These are phyloP conservation scores for Paraplagusia blochii DNA, from an alignment of 2,113 vertebrate species.

Conservation along the genomic window DNA sequence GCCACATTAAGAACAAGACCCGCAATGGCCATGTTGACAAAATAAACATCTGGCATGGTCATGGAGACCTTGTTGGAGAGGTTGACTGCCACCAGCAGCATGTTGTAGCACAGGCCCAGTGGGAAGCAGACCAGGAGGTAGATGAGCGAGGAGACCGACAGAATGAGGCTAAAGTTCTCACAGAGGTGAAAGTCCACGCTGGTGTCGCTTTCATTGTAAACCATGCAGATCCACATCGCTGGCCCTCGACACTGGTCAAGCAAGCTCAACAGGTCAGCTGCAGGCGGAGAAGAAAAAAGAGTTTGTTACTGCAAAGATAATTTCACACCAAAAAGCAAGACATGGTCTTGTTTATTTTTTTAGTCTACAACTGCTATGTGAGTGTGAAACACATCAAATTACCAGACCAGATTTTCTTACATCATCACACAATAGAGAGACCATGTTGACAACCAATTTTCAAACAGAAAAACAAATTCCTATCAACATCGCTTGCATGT, in stretches of 20 bases:
- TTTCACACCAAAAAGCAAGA: neutral
- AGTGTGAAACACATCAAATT: no score
- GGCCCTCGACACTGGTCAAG: conserved; percentile 54
- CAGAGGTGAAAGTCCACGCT: conserved; percentile 82
- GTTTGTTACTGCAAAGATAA: conserved; percentile 3
- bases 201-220: conserved; percentile 80
- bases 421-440: no score
- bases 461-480: no score
- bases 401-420: no score
- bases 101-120: conserved; percentile 89
- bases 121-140: conserved; percentile 93
- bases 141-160: conserved; percentile 87
- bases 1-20: conserved; percentile 89
- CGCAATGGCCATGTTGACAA: conserved; percentile 93
- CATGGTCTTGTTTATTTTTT: no score
- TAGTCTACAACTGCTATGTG: no score
- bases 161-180: conserved; percentile 85
- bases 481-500: no score
- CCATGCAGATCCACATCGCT: conserved; percentile 94
- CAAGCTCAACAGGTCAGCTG: conserved; percentile 77
- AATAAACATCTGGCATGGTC: conserved; percentile 98
- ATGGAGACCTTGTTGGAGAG: conserved; percentile 90
- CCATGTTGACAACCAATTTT: no score
- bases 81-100: conserved; percentile 89
- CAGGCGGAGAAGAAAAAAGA: conserved; percentile 11